Conservation (phyloP, 2,113 vertebrate genomes). For the Peromyscus polionotus region DNA sequence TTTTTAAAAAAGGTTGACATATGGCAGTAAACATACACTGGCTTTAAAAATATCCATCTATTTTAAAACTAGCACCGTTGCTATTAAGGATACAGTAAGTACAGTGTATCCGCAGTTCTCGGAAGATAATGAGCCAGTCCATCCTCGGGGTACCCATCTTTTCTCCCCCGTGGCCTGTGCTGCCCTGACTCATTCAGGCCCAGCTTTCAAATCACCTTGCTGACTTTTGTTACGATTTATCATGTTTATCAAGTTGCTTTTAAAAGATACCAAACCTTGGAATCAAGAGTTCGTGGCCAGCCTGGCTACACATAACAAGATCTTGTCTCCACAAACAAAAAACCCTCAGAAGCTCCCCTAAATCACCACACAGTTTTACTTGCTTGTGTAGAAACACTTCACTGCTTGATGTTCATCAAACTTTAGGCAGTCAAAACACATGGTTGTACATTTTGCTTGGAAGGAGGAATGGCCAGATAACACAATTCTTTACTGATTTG, state of each 20-base stretch:
- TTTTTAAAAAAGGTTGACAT: conserved; percentile 42
- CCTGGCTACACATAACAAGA: neutral
- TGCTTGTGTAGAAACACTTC: conserved; percentile 9
- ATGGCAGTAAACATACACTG: conserved; percentile 45
- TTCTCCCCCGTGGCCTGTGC: too few relatives aligned
- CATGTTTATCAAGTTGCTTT: conserved; percentile 24
- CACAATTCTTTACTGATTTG: neutral
- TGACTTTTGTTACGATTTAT: conserved; percentile 21
- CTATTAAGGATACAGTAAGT: conserved; percentile 12
- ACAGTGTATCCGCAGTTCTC: neutral
- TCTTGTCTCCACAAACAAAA: neutral
- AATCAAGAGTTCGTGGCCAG: neutral
- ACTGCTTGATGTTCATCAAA: neutral
- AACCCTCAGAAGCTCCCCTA: neutral
- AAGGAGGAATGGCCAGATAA: neutral
- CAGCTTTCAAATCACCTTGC: conserved; percentile 17
- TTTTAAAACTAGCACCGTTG: conserved; percentile 55
- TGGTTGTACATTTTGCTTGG: neutral
- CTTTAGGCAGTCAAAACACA: neutral
- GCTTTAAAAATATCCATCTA: conserved; percentile 72
- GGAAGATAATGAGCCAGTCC: neutral
- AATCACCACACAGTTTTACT: conserved; percentile 35
- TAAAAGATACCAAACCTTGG: neutral
- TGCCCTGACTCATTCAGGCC: neutral
- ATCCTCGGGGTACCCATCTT: fast-evolving